Conservation (phyloP, 1,140 invertebrate genomes). For the Artemia franciscana region DNA sequence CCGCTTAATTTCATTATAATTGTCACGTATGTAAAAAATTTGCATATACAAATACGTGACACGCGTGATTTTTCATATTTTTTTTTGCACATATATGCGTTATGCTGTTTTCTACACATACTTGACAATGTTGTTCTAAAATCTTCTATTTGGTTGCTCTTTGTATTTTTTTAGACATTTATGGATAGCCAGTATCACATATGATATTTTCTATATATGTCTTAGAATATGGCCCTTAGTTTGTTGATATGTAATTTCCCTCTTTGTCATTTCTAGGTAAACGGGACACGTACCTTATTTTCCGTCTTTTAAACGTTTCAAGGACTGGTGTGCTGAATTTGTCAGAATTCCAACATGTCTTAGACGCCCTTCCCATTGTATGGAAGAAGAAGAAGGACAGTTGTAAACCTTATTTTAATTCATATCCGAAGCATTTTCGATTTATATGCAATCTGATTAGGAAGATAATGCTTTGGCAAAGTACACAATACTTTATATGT, state of each 20-base stretch:
- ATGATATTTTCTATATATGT: no score
- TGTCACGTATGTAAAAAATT: no score
- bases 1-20: no score
- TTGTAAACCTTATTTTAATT: constrained; percentile 37
- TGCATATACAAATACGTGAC: no score
- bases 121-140: no score
- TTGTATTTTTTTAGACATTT: no score
- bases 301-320: constrained; percentile 46
- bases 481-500: constrained; percentile 48
- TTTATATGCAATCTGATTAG: constrained; percentile 33
- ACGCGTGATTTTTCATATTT: no score
- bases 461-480: constrained; percentile 36
- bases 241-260: not conserved
- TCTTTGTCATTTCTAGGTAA: constrained; percentile 26
- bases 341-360: constrained; percentile 53
- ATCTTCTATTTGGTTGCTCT: no score
- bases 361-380: constrained; percentile 40
- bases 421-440: constrained; percentile 31
- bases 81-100: no score
- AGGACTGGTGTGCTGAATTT: constrained; percentile 35
- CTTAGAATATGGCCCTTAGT: no score
- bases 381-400: constrained; percentile 29
- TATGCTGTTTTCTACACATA: no score
- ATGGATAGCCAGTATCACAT: no score
- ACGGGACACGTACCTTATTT: constrained; percentile 54